These are phyloP conservation scores for Paraplagusia blochii DNA, from an alignment of 2,113 vertebrate genomes.

Conservation along the genomic window DNA sequence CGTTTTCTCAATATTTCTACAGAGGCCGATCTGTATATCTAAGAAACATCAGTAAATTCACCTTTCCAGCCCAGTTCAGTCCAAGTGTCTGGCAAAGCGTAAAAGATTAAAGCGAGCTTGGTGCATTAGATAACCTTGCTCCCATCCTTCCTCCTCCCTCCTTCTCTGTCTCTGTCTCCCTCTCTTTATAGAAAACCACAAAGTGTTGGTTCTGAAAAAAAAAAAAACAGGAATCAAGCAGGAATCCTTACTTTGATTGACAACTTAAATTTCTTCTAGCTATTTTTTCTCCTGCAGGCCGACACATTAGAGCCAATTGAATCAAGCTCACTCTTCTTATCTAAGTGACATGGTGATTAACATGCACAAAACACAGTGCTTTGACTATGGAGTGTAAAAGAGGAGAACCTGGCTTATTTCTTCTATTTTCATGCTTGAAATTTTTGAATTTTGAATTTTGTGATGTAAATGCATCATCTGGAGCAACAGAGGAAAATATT, in stretches of 20 bases:
- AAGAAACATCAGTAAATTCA: constrained; percentile 42
- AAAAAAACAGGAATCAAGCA: no score
- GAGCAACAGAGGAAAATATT: no score
- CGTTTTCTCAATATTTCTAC: constrained; percentile 51
- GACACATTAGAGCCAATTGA: not conserved
- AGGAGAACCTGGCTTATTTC: no score
- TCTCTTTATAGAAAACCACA: no score
- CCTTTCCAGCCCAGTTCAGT: constrained; percentile 8
- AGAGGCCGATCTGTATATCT: constrained; percentile 35
- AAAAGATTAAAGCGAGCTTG: no score
- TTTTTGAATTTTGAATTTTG: no score
- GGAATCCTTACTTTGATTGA: constrained; percentile 8
- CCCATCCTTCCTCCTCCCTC: not conserved
- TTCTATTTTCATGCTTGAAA: no score
- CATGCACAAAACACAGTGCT: not conserved
- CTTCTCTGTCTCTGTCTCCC: constrained; percentile 12
- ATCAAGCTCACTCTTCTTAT: not conserved
- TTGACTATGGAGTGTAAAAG: constrained; percentile 1
- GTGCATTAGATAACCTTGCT: no score
- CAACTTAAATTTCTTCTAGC: not conserved
- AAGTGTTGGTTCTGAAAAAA: no score
- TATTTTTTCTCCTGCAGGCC: no score
- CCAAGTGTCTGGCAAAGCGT: constrained; percentile 50
- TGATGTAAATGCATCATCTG: constrained; percentile 37
- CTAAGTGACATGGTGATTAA: not conserved